Evolutionary conservation across 2,888 invertebrate genomes (phyloP), one percentile per base, ranked within the genome.

Genomic region (Strigamia maritima): DNA sequence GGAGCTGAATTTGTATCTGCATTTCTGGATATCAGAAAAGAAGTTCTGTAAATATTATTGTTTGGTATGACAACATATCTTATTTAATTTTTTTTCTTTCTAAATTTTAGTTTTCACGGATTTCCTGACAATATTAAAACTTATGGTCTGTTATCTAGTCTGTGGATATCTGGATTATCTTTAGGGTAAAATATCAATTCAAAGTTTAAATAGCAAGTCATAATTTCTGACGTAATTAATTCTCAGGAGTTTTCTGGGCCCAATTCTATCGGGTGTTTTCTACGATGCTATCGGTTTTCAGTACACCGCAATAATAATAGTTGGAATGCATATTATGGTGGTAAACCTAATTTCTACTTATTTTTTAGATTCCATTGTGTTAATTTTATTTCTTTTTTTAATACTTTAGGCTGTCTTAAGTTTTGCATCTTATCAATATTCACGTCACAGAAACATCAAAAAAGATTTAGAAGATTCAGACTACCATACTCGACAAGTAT

Each of bases 151-250:
- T 92, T 95, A 10, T 95, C 95, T 0, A 96, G 95, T 0, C 88
- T 96, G 83, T 96, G 95, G 92, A 94, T 95, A 0, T 94, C 94
- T 0, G 91, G 93, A 0, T 94, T 95, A 84, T 94, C 95, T 0
- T 87, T 95, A 12, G 96, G 96, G 78, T 78, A 65, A 28, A 28
- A 16, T 35, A 35, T n/a, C 12, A 31, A 74, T 31, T 16, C 14
- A 28, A 22, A 74, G 2, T 14, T 31, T 24, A 6, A n/a, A 6
- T 74, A 31, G 2, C 14, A 14, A 74, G 3, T 31, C 65, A 4
- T 26, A 16, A n/a, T 12, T 65, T 26, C 2, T 7, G 8, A 12
- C 12, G 10, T 22, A 8, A 8, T 65, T 10, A n/a, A 65, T 4
- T 54, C 19, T n/a, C 38, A 78, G 79, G 75, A 79, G 79, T 19